Evolutionary conservation across 2,888 invertebrate genomes (phyloP), one percentile per base, ranked within the genome.

Genomic region (Cyclophora punctaria): DNA sequence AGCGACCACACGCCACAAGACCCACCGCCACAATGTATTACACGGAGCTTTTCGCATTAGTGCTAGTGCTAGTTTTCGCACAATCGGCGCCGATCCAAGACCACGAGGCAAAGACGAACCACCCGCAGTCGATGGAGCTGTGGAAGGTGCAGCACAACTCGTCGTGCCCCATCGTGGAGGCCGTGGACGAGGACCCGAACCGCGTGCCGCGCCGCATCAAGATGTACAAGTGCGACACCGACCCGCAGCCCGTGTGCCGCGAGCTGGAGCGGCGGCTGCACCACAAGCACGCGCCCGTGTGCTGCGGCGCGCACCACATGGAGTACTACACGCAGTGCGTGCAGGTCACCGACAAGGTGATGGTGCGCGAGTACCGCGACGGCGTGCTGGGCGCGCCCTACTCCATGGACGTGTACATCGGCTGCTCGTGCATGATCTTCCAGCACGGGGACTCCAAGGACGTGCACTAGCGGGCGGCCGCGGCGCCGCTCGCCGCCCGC

Each of bases 381-480:
- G 5, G 5, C 37, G 37, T 37, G 37, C 37, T 37, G 37, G 37
- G 55, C 47, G 49, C 20, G 52, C 63, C 66, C 50, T 48, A 55
- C 51, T 52, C 63, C 48, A 53, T 68, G 56, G 67, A 69, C 54
- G 85, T 86, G 66, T 64, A 78, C 6, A 84, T 87, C 53, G 87
- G 87, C 66, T 87, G 87, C 80, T 65, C 78, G 43, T 87, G 87
- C 75, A 73, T 84, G 68, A 73, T 84, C 60, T 66, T 69, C 57
- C 63, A 70, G 60, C 60, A 61, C 52, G 58, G 68, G 73, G 73
- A 56, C 48, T 44, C 7, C 60, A 64, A 59, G 52, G 57, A 52
- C 57, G 46, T 51, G 45, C 34, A 20, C 33, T 44, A 34, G 33
- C 34, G 4, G 4, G 33, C 7, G 1, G 5, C 20, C 44, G 34